Percentiles rank a stretch among this genome's conserved stretches.
Evolutionary conservation across 2,797 vertebrate species (phyloP).

Genomic region (Apodemus agrarius): DNA sequence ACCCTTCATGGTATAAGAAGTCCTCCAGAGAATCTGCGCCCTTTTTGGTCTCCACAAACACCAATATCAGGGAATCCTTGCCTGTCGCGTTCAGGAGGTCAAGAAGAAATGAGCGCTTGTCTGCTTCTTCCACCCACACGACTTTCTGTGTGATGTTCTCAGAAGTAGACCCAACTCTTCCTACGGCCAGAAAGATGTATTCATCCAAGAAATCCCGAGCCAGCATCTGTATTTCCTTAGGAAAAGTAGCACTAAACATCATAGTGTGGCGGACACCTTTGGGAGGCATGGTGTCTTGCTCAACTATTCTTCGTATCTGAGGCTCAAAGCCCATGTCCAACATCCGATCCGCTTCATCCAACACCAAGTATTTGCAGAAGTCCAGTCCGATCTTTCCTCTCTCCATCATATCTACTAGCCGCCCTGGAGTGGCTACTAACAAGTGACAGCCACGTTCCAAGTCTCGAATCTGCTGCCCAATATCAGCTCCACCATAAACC

Average conservation of each 20-base stretch:
- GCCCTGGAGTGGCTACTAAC: constrained; percentile 96
- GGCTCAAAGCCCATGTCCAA: constrained; percentile 99
- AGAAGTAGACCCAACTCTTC: constrained; percentile 98
- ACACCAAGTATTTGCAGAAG: constrained; percentile 96
- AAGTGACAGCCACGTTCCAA: constrained; percentile 96
- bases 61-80: constrained; percentile 95
- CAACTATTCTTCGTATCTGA: constrained; percentile 97
- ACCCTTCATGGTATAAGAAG: constrained; percentile 95
- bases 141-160: constrained; percentile 99
- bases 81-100: constrained; percentile 98
- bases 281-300: constrained; percentile 97
- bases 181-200: constrained; percentile 98
- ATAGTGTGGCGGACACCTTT: constrained; percentile 97
- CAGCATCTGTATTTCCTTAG: constrained; percentile 99
- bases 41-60: constrained; percentile 98
- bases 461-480: constrained; percentile 97
- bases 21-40: constrained; percentile 97
- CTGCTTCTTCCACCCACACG: constrained; percentile 97
- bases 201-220: constrained; percentile 98
- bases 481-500: constrained; percentile 97
- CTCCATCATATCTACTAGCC: constrained; percentile 99
- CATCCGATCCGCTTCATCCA: constrained; percentile 99
- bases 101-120: constrained; percentile 98
- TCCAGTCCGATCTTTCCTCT: constrained; percentile 96
- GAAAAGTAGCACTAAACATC: constrained; percentile 99